Evolutionary conservation across 1,140 invertebrate species (phyloP), one percentile per base, ranked within the genome.

Genomic region (Zaprionus vittiger): DNA sequence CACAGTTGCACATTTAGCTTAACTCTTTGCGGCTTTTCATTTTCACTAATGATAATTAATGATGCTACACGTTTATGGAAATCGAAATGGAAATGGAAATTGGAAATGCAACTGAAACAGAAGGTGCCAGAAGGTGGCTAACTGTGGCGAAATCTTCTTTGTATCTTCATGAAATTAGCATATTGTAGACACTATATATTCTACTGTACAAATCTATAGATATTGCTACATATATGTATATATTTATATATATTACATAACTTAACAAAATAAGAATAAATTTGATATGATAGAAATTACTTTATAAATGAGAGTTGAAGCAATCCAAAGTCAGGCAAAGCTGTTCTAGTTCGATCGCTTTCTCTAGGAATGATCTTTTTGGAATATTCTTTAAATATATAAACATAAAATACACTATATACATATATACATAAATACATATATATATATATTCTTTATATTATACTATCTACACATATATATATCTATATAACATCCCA

Each of bases 1-100:
- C 49, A 72, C 70, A 84, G 83, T 59, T 69, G 61, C 63, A 31
- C 66, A 60, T 67, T 83, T 80, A 62, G 31, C 24, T 68, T 56
- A 59, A 28, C 59, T 52, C 17, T 26, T 52, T 47, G 5, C 24
- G 37, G 37, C 38, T 67, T 82, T 85, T 78, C 47, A 69, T 87
- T 87, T 83, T 83, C 63, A 54, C 72, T 82, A 86, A 76, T 86
- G 63, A 67, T 57, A 73, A 66, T 69, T 76, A 67, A 79, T 63
- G 70, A 59, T 26, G 41, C 77, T 75, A 81, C 44, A 79, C 52
- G 78, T 77, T 73, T 77, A 80, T 80, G 73, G 49, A 59, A 59
- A 59, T 59, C 11, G 79, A 82, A 82, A 83, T 79, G 75, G 64
- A 81, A 59, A 59, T 59, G 0, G 79, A 69, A 82, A 82, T 79